Conservation (phyloP, 2,113 vertebrate genomes). For the Pongo abelii region DNA sequence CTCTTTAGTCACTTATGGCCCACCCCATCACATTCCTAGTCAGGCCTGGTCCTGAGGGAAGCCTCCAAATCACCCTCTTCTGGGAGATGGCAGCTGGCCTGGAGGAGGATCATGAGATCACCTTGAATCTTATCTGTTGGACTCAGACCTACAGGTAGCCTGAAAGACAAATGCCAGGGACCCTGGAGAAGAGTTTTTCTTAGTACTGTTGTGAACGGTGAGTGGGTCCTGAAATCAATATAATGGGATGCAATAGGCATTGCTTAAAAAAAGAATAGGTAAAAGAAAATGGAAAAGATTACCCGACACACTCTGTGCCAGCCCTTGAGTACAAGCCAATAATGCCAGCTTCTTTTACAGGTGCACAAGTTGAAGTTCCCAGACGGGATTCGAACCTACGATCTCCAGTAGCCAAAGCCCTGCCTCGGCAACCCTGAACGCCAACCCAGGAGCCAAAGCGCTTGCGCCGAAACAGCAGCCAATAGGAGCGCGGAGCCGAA, state of each 20-base stretch:
- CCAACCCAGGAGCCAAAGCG: neutral
- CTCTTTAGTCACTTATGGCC: neutral
- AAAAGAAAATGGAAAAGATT: slow-evolving; percentile 55
- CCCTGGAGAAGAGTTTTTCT: slow-evolving; percentile 40
- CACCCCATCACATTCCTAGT: neutral
- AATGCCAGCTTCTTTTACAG: slow-evolving; percentile 60
- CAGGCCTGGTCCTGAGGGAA: neutral
- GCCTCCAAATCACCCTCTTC: neutral
- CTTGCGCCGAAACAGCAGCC: slow-evolving; percentile 19
- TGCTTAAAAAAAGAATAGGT: slow-evolving; percentile 12
- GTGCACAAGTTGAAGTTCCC: slow-evolving; percentile 36
- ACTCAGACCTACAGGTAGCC: slow-evolving; percentile 17
- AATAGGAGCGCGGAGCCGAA: neutral
- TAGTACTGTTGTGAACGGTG: slow-evolving; percentile 19
- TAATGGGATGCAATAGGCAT: slow-evolving; percentile 1
- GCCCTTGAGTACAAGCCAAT: slow-evolving; percentile 8
- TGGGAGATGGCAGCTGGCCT: neutral
- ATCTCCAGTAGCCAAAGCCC: slow-evolving; percentile 35
- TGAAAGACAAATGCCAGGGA: neutral
- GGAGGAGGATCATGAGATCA: neutral
- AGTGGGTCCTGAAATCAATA: slow-evolving; percentile 40
- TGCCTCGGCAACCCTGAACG: neutral
- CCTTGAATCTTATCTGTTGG: slow-evolving; percentile 33
- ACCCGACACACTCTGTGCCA: slow-evolving; percentile 48
- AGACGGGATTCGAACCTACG: slow-evolving; percentile 45